Base-by-base conservation (phyloP, 2,797 vertebrate genomes). In the Platalea minor region DNA sequence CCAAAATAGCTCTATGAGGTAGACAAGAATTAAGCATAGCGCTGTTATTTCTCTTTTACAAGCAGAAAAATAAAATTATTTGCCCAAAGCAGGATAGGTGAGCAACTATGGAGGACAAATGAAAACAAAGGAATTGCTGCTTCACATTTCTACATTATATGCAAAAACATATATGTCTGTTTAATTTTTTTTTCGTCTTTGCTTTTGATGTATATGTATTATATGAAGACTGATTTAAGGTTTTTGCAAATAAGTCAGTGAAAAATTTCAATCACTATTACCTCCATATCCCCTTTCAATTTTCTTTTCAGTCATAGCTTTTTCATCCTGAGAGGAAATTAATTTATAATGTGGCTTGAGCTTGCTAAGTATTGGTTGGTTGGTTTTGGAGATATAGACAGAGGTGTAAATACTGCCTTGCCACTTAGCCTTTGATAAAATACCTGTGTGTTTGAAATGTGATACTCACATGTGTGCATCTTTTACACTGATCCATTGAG, bases 161-260 rank as follows among this genome's bases (percentile, higher is more conserved):
- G 11, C 25, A 59, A 75, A 84, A 70, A 0, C 1, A 8, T 51
- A 2, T 19, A 11, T 50, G 1, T 33, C 16, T 50, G 8, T 67
- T 60, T n/a, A 43, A 39, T 7, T 10, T 6, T 41, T 57, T 53
- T 72, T 60, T 70, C 4, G 0, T 17, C 12, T 64, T 69, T 33
- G 1, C 31, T 87, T 89, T 75, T 51, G n/a, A 35, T 0, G 0
- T 19, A 8, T 59, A 17, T n/a, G 1, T 46, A n/a, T 67, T 45
- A 14, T 35, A 64, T 17, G 6, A 75, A 57, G 26, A 68, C 4
- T 13, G 2, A 43, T 57, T 64, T 57, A 83, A 68, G 9, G 0
- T 73, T 72, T 72, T 67, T 53, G 4, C 4, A 39, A n/a, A 74
- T 4, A 68, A 85, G 33, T 74, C 8, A 41, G 5, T 72, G 46